Evolutionary conservation across 1,140 invertebrate species (phyloP), one percentile per base, ranked within the genome.

Genomic region (Drosophila sulfurigaster): DNA sequence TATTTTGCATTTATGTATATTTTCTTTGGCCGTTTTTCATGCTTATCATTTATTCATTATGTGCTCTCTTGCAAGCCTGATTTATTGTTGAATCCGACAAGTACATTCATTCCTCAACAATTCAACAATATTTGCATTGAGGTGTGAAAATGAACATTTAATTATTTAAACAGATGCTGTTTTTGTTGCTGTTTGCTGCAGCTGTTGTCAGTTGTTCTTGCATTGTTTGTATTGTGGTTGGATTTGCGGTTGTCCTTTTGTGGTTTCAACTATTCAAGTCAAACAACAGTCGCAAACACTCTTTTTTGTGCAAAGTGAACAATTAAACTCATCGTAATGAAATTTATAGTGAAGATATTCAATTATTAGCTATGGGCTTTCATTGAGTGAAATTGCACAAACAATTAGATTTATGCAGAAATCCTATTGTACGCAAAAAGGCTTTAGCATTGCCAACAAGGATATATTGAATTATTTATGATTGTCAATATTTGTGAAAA

Each of bases 11-110:
- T 38, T 58, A 38, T 73, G 73, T 77, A 25, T 48, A 32, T 66
- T 66, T 60, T 16, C 32, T 11, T 52, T 49, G 43, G 43, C 48
- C 52, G 43, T 60, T 65, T 72, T 73, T 68, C 60, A 70, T 64
- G 78, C 81, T 86, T 79, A 89, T 89, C 71, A 72, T 83, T 79
- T 68, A 79, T 83, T 88, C 71, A 88, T 88, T 76, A 69, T 73
- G 63, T 68, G 48, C 41, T 35, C 64, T 69, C 41, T 48, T 59
- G 58, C 38, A 46, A 41, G 60, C 41, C 43, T 71, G 65, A 86
- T 85, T 86, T 81, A 81, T 78, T 46, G 58, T 32, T 25, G 51
- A 54, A 54, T 6, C 32, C 35, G 48, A 28, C 15, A 58, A 48
- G 63, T 54, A 51, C 57, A 66, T 63, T 56, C 10, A 71, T 80